These are phyloP conservation scores for Dicyrtomina minuta DNA, from an alignment of 2,888 invertebrate species.

Conservation along the genomic window DNA sequence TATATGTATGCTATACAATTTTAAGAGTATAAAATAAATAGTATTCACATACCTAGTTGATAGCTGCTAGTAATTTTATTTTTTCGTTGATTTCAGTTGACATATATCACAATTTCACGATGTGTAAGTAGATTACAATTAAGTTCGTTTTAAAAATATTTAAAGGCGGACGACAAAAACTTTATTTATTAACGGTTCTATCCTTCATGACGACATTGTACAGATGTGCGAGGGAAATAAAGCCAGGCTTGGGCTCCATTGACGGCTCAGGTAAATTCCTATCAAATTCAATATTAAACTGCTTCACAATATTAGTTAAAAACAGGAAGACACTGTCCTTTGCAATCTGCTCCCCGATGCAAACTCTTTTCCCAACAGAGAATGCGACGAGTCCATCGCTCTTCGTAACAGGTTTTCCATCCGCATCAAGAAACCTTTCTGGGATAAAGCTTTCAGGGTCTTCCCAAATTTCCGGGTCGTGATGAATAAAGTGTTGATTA, in stretches of 20 bases:
- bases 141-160: no score
- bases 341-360: constrained; percentile 15
- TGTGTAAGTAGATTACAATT: no score
- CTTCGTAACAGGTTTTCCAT: constrained; percentile 25
- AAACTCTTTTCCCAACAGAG: constrained; percentile 15
- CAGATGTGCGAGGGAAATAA: no score
- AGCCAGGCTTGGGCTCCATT: no score
- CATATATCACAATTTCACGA: no score
- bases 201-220: neutral
- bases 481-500: constrained; percentile 33
- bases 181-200: no score
- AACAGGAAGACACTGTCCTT: constrained; percentile 16
- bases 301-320: constrained; percentile 3
- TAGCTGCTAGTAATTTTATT: no score
- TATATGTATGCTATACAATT: no score
- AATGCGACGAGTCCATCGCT: constrained; percentile 14
- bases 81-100: no score
- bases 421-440: constrained; percentile 39
- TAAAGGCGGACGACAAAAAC: no score
- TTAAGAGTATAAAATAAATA: no score
- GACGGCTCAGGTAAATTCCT: neutral
- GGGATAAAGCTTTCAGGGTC: constrained; percentile 38
- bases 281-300: constrained; percentile 8
- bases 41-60: no score
- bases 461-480: constrained; percentile 40